Percentiles rank a stretch among this genome's conserved stretches.
These are phyloP conservation scores for Craterocephalus amniculus DNA, from an alignment of 2,797 vertebrate genomes.

Conservation along the genomic window DNA sequence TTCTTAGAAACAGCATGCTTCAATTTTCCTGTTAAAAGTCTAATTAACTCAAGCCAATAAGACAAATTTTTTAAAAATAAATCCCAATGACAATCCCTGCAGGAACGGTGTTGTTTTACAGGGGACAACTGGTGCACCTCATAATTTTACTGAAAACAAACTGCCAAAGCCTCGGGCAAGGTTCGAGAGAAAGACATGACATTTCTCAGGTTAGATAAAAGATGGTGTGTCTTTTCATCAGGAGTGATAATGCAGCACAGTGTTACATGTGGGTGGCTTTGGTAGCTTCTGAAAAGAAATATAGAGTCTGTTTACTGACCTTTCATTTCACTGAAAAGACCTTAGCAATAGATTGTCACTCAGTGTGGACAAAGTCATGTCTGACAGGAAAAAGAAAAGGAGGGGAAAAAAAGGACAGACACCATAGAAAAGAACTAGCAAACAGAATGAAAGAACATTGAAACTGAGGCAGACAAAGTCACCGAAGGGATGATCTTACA, in stretches of 20 bases:
- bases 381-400: slow-evolving; percentile 35
- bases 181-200: slow-evolving; percentile 55
- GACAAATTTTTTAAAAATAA: slow-evolving; percentile 27
- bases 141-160: slow-evolving; percentile 46
- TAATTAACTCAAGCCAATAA: slow-evolving; percentile 37
- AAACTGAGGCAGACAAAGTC: slow-evolving; percentile 29
- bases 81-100: slow-evolving; percentile 28
- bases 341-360: slow-evolving; percentile 56
- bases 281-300: slow-evolving; percentile 68
- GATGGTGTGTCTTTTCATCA: slow-evolving; percentile 69
- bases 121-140: neutral
- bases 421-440: slow-evolving; percentile 2
- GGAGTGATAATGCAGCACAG: slow-evolving; percentile 68
- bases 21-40: slow-evolving; percentile 22
- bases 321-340: slow-evolving; percentile 63
- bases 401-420: slow-evolving; percentile 6
- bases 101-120: slow-evolving; percentile 14
- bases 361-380: slow-evolving; percentile 58
- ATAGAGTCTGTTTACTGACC: slow-evolving; percentile 74
- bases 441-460: slow-evolving; percentile 40
- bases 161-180: slow-evolving; percentile 25
- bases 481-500: slow-evolving; percentile 17
- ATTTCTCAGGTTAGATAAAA: slow-evolving; percentile 72
- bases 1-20: slow-evolving; percentile 48
- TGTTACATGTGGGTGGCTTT: slow-evolving; percentile 69